Conservation (phyloP, 2,797 vertebrate genomes). For the Cossypha polioptera region DNA sequence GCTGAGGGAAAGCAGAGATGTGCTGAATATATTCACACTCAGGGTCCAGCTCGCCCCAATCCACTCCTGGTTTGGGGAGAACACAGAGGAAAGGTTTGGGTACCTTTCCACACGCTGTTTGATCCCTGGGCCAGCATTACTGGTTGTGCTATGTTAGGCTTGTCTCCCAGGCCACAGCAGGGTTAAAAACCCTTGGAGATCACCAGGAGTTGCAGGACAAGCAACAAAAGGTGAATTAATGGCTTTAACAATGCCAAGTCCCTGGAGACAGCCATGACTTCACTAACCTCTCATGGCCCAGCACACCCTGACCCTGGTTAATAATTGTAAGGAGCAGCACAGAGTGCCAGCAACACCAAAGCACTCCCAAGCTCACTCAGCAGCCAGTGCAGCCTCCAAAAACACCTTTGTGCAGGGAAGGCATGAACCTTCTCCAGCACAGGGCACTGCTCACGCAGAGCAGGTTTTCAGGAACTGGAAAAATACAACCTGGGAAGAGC, state of each 20-base stretch:
- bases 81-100: background rate
- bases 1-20: fast-evolving
- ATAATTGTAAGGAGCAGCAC: background rate
- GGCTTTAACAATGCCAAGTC: background rate
- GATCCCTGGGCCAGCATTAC: background rate
- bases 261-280: background rate
- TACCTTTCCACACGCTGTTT: background rate
- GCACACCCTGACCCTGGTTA: background rate
- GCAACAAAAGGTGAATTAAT: background rate
- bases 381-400: background rate
- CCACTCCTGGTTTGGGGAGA: background rate
- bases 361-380: background rate
- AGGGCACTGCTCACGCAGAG: background rate
- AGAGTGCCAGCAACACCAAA: background rate
- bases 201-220: background rate
- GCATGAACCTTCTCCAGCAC: background rate
- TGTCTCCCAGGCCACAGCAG: background rate
- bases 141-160: background rate
- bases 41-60: background rate
- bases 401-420: background rate
- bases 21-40: background rate
- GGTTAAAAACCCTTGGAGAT: background rate
- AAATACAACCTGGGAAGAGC: background rate
- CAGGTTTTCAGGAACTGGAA: background rate
- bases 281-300: fast-evolving